Conservation (phyloP, 2,113 vertebrate species). For the Urocolius indicus region DNA sequence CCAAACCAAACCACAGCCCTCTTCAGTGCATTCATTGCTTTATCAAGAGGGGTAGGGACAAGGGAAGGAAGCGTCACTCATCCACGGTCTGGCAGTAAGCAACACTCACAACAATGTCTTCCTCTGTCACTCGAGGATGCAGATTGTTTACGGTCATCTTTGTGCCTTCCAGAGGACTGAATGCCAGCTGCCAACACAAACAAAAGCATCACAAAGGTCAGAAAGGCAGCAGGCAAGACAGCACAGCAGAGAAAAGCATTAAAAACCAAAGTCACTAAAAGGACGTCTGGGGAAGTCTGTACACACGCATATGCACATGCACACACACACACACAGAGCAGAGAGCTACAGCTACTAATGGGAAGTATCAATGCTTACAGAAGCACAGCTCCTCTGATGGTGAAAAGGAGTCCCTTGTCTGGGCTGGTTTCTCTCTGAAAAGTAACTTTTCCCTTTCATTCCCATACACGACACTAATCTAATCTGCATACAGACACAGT, state of each 20-base stretch:
- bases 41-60: not conserved
- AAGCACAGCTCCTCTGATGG: not conserved
- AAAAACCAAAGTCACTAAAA: not conserved
- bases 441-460: not conserved
- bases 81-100: not conserved
- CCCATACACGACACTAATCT: not conserved
- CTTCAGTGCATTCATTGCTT: not conserved
- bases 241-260: not conserved
- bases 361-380: not conserved
- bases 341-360: not conserved
- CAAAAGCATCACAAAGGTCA: not conserved
- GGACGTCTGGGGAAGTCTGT: not conserved
- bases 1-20: not conserved
- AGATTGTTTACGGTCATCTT: conserved; percentile 98
- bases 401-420: not conserved
- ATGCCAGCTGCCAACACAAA: conserved; percentile 79
- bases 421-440: not conserved
- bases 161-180: conserved; percentile 96
- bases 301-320: not conserved
- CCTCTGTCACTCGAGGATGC: conserved; percentile 95
- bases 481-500: not conserved
- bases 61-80: not conserved
- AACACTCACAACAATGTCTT: conserved; percentile 95
- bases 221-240: not conserved
- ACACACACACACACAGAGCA: too few species aligned